These are phyloP conservation scores for Cyanocitta stelleri DNA, from an alignment of 2,113 vertebrate genomes.

Conservation along the genomic window DNA sequence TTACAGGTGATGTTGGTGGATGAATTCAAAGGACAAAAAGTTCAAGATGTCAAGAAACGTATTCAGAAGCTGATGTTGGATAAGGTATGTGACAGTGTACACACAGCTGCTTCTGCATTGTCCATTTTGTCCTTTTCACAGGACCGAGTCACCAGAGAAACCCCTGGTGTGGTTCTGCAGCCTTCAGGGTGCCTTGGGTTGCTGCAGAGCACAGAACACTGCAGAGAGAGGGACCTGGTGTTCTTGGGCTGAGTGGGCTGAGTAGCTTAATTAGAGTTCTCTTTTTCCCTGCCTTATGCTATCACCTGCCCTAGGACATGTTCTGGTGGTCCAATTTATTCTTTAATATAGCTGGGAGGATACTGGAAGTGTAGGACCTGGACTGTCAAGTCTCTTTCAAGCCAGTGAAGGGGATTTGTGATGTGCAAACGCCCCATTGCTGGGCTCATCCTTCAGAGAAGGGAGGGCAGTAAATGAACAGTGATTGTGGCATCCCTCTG, in stretches of 20 bases:
- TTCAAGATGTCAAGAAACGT: constrained; percentile 92
- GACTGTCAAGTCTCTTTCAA: background rate
- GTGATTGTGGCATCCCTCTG: background rate
- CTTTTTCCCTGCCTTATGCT: background rate
- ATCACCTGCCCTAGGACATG: background rate
- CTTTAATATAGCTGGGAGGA: background rate
- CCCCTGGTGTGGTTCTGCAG: background rate
- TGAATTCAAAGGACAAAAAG: constrained; percentile 88
- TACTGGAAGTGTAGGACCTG: background rate
- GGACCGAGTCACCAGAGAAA: background rate
- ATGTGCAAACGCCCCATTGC: background rate
- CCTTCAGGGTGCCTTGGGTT: background rate
- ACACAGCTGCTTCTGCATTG: background rate
- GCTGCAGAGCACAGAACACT: background rate
- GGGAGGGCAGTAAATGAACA: background rate
- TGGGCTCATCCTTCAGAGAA: background rate
- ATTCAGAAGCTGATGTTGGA: constrained; percentile 94
- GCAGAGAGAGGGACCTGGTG: background rate
- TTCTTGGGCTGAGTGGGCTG: background rate
- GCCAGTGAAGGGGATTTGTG: background rate
- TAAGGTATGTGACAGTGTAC: constrained; percentile 61
- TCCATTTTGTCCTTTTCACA: background rate
- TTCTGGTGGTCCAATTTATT: background rate
- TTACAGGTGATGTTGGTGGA: constrained; percentile 91
- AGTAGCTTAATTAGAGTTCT: background rate